These are phyloP conservation scores for Heteromormyrus szaboi DNA, from an alignment of 2,797 vertebrate genomes.

Conservation along the genomic window DNA sequence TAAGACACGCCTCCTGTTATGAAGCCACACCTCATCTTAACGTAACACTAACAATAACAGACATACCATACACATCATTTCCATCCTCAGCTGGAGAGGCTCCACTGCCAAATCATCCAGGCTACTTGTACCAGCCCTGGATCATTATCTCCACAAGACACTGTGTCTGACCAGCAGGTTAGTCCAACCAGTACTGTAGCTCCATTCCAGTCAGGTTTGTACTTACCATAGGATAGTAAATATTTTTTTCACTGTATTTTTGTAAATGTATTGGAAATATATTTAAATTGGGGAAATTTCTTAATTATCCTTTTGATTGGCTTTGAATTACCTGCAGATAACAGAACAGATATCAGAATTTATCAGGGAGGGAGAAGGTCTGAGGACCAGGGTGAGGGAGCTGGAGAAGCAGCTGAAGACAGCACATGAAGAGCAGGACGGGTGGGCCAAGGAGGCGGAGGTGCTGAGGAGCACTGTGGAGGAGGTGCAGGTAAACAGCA, in stretches of 20 bases:
- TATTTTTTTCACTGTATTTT: background rate
- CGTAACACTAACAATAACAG: background rate
- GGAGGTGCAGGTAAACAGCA: conserved; percentile 58
- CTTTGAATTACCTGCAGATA: conserved; percentile 43
- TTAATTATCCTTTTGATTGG: background rate
- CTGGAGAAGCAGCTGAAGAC: conserved; percentile 45
- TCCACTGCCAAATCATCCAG: conserved; percentile 53
- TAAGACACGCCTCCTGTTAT: background rate
- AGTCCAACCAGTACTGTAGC: background rate
- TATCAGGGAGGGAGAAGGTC: conserved; percentile 36
- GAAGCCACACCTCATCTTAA: background rate
- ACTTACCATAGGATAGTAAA: background rate
- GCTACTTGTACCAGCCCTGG: conserved; percentile 32
- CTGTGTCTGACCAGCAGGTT: conserved; percentile 56
- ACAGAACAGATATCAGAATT: conserved; percentile 53
- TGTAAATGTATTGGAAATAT: background rate
- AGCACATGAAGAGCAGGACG: conserved; percentile 24
- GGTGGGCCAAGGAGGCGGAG: conserved; percentile 19
- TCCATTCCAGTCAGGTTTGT: background rate
- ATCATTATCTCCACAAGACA: conserved; percentile 23
- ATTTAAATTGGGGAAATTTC: background rate
- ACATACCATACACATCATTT: conserved; percentile 1
- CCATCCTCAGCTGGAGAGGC: conserved; percentile 54
- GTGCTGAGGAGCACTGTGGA: conserved; percentile 42
- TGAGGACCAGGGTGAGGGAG: conserved; percentile 39